Conservation (phyloP, 2,888 invertebrate species). For the Bombyx huttoni region DNA sequence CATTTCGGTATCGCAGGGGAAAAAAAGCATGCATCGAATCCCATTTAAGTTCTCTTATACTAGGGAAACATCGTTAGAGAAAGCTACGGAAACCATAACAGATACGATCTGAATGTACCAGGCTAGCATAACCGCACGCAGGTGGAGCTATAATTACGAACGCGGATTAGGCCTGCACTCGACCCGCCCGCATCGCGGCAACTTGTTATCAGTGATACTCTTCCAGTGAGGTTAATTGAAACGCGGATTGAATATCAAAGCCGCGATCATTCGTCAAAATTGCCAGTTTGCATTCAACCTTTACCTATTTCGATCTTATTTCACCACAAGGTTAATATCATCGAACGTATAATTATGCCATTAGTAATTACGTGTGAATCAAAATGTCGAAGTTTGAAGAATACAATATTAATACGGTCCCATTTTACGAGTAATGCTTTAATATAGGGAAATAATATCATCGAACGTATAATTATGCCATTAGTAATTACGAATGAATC, state of each 20-base stretch:
- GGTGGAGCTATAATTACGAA: background rate
- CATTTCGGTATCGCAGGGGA: no score
- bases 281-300: background rate
- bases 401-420: no score
- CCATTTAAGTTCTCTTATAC: no score
- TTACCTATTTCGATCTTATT: background rate
- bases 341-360: background rate
- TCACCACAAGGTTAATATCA: background rate
- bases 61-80: no score
- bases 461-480: background rate
- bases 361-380: no score
- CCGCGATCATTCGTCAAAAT: background rate
- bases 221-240: background rate
- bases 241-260: background rate
- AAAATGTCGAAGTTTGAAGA: no score
- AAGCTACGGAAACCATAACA: background rate
- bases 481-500: no score
- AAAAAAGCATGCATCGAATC: no score
- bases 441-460: no score
- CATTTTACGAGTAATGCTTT: no score
- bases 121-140: background rate
- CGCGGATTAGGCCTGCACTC: background rate
- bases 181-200: background rate
- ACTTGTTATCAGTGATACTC: background rate
- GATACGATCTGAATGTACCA: background rate